A percentile compares a stretch with the other conserved stretches of the same genome.
Conservation (phyloP, 2,888 invertebrate species). For the Sarcophaga caerulescens region DNA sequence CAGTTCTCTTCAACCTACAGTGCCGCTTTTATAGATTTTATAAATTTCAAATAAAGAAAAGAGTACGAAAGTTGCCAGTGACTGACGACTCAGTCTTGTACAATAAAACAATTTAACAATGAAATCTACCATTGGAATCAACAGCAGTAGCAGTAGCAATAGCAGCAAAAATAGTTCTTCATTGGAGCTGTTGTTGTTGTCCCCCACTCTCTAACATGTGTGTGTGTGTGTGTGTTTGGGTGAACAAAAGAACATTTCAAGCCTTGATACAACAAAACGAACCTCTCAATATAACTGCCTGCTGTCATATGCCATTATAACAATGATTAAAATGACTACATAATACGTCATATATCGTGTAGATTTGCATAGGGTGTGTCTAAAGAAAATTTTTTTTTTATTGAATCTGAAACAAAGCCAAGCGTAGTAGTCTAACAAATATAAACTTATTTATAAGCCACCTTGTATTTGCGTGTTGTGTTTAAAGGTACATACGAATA, state of each 20-base stretch:
- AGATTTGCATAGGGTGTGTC: neutral
- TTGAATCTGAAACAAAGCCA: neutral
- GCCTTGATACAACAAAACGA: constrained; percentile 28
- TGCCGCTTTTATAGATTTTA: neutral
- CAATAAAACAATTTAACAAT: neutral
- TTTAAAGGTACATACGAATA: neutral
- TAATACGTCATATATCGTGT: too few relatives aligned
- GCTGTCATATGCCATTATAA: constrained; percentile 55
- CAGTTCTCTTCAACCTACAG: too few relatives aligned
- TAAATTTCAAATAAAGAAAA: neutral
- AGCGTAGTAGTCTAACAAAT: neutral
- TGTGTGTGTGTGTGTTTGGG: neutral
- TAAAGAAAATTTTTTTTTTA: neutral
- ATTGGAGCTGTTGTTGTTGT: neutral
- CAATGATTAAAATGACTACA: neutral
- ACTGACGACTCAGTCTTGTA: neutral
- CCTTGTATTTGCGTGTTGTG: too few relatives aligned
- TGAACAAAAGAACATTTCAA: neutral
- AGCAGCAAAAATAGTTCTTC: neutral
- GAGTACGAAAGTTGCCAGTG: neutral
- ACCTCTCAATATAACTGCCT: constrained; percentile 49
- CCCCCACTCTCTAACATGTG: neutral
- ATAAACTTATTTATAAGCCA: neutral
- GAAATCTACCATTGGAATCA: constrained; percentile 4
- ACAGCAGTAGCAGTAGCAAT: neutral